Percentiles rank a stretch among this genome's conserved stretches.
Evolutionary conservation across 2,888 invertebrate species (phyloP).

Genomic region (Apocheima hispidaria): DNA sequence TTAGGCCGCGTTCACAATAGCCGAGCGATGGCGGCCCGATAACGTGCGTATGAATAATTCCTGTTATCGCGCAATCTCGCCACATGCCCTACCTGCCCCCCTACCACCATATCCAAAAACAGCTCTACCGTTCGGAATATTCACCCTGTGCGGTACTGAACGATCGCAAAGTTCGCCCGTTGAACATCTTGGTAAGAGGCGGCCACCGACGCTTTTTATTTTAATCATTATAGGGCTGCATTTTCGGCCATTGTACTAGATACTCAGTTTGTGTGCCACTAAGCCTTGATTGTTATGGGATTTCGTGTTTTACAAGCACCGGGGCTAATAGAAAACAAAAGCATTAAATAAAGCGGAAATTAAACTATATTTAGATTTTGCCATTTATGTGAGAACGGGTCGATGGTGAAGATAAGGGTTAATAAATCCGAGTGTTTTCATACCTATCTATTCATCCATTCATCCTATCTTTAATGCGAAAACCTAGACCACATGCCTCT

Average conservation of each 20-base stretch:
- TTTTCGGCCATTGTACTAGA: conserved; percentile 81
- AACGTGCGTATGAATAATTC: conserved; percentile 85
- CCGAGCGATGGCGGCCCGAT: conserved; percentile 83
- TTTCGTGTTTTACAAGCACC: conserved; percentile 71
- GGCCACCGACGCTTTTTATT: conserved; percentile 78
- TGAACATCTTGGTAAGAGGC: conserved; percentile 64
- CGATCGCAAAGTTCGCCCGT: conserved; percentile 48
- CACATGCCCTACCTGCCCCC: conserved; percentile 85
- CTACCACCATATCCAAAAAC: conserved; percentile 71
- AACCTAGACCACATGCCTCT: no score
- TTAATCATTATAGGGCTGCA: conserved; percentile 82
- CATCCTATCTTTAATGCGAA: no score
- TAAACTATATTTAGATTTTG: conserved; percentile 56
- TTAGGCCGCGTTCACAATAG: conserved; percentile 80
- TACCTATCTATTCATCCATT: no score
- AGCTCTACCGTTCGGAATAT: conserved; percentile 56
- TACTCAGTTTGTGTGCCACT: conserved; percentile 75
- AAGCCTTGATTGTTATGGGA: conserved; percentile 78
- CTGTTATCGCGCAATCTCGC: conserved; percentile 84
- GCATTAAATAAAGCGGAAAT: conserved; percentile 64
- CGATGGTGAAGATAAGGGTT: not conserved
- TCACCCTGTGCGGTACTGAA: conserved; percentile 50
- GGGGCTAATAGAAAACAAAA: conserved; percentile 72
- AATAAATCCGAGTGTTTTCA: no score
- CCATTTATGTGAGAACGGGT: conserved; percentile 17